Evolutionary conservation across 2,888 invertebrate genomes (phyloP).

Genomic region (Dolichopus griseipennis): DNA sequence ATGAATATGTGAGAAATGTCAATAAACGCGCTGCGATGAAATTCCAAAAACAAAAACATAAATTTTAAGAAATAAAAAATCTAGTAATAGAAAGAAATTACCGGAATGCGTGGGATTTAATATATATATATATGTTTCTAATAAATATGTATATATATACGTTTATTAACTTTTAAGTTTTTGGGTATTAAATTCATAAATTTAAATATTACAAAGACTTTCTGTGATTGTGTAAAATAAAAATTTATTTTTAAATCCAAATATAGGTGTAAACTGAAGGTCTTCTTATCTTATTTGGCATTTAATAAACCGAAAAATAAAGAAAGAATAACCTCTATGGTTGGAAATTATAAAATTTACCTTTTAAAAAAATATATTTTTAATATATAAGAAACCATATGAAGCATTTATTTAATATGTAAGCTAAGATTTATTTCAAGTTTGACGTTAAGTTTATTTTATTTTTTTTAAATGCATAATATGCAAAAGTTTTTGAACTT

Average conservation of each 20-base stretch:
- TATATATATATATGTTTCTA: not conserved
- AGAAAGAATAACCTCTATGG: too few relatives aligned
- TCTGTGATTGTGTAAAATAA: not conserved
- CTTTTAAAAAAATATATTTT: too few relatives aligned
- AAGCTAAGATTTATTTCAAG: too few relatives aligned
- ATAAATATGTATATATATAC: not conserved
- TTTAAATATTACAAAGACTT: not conserved
- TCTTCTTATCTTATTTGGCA: too few relatives aligned
- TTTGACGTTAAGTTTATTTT: too few relatives aligned
- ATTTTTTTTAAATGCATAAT: too few relatives aligned
- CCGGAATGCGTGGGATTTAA: not conserved
- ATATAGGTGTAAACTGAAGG: not conserved
- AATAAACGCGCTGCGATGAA: not conserved
- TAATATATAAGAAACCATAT: too few relatives aligned
- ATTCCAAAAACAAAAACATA: not conserved
- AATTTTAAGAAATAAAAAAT: too few relatives aligned
- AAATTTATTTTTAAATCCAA: not conserved
- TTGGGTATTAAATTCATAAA: slow-evolving; percentile 4
- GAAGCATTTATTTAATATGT: too few relatives aligned
- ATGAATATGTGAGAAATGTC: not conserved
- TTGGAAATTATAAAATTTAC: too few relatives aligned
- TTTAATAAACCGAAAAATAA: too few relatives aligned
- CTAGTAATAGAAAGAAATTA: not conserved
- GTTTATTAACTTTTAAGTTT: not conserved
- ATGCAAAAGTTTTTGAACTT: too few relatives aligned